Evolutionary conservation across 2,888 invertebrate species (phyloP).

Genomic region (Pachycephus smyrnensis): DNA sequence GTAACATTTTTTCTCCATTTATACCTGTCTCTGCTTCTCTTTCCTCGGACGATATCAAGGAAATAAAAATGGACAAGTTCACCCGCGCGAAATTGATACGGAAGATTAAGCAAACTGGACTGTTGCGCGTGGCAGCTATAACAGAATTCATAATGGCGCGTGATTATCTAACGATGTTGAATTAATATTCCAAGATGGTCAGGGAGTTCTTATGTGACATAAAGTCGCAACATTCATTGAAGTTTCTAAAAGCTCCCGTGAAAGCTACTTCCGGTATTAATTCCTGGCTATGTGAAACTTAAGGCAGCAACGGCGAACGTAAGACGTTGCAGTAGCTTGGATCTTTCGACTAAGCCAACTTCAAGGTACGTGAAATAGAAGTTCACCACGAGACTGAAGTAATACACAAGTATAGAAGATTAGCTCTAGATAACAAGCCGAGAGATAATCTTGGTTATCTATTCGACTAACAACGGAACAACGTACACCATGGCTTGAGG

Average conservation of each 20-base stretch:
- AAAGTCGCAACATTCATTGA: neutral
- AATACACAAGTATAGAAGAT: neutral
- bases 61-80: neutral
- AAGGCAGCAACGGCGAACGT: neutral
- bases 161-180: neutral
- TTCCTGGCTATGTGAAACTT: neutral
- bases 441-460: neutral
- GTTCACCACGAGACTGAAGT: neutral
- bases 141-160: neutral
- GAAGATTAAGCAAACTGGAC: neutral
- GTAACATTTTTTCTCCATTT: neutral
- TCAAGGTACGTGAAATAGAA: neutral
- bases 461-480: neutral
- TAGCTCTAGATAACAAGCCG: neutral
- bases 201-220: neutral
- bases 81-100: neutral
- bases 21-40: neutral
- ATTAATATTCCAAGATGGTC: neutral
- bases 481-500: neutral
- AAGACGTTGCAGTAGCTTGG: neutral
- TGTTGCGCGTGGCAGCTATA: neutral
- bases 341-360: neutral
- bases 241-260: neutral
- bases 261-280: neutral
- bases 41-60: neutral